phyloP scores from a whole-genome alignment of 2,888 invertebrate genomes.

The Augochlorella aurata region DNA sequence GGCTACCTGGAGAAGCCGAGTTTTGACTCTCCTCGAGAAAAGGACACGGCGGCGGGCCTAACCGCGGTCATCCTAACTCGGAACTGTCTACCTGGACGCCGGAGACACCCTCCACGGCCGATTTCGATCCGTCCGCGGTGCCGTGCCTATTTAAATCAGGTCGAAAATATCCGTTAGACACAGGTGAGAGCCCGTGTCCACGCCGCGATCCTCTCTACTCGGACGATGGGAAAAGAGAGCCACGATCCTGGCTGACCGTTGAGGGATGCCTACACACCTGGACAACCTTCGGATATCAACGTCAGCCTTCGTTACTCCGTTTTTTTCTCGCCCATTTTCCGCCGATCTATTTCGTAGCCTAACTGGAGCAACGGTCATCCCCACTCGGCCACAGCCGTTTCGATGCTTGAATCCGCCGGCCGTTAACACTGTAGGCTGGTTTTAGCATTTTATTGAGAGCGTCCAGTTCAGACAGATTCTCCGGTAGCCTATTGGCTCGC shows the following conservation, averaged over 20 bases:
- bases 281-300: constrained; percentile 52
- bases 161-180: constrained; percentile 78
- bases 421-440: neutral
- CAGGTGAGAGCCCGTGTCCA: constrained; percentile 64
- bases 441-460: constrained; percentile 49
- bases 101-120: constrained; percentile 36
- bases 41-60: neutral
- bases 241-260: constrained; percentile 61
- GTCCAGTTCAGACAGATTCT: neutral
- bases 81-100: constrained; percentile 57
- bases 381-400: constrained; percentile 37
- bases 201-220: constrained; percentile 22
- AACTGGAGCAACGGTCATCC: constrained; percentile 73
- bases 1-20: constrained; percentile 69
- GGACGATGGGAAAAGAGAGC: constrained; percentile 63
- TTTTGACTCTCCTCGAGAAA: constrained; percentile 16
- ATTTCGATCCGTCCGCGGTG: constrained; percentile 21
- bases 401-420: neutral
- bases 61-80: constrained; percentile 35
- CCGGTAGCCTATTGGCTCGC: neutral
- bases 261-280: constrained; percentile 64
- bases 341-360: constrained; percentile 48
- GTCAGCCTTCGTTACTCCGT: constrained; percentile 24
- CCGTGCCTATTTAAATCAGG: constrained; percentile 79
- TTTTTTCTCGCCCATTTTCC: neutral